These are phyloP conservation scores for Hemichromis elongatus DNA, from an alignment of 2,113 vertebrate species.

Conservation along the genomic window DNA sequence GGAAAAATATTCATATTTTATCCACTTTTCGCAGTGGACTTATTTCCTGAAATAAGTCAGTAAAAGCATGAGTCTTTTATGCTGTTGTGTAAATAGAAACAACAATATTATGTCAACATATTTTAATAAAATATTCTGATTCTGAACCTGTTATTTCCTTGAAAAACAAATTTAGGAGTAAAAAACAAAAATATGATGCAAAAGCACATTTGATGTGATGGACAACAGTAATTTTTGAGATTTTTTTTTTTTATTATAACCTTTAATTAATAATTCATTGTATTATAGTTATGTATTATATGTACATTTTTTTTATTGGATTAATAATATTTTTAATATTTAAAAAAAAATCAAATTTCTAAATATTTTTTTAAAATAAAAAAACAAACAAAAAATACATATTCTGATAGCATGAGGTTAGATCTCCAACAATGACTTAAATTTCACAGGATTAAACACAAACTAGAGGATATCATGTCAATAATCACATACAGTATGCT, in stretches of 20 bases:
- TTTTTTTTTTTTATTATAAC: too few relatives aligned
- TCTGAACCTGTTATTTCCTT: neutral
- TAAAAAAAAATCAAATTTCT: neutral
- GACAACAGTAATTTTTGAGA: too few relatives aligned
- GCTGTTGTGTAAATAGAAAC: neutral
- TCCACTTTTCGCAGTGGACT: neutral
- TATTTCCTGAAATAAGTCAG: neutral
- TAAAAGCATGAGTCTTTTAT: neutral
- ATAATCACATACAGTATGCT: neutral
- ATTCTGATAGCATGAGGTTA: accelerated
- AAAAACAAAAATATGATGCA: neutral
- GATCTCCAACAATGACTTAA: neutral
- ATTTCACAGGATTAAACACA: neutral
- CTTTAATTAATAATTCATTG: neutral
- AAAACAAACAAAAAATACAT: neutral
- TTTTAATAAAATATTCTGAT: neutral
- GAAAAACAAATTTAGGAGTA: neutral
- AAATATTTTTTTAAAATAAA: neutral
- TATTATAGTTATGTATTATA: neutral
- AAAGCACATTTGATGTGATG: neutral
- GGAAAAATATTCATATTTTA: neutral
- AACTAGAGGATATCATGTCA: neutral
- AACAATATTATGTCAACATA: neutral
- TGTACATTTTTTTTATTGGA: accelerated
- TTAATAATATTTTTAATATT: neutral